Evolutionary conservation across 2,797 vertebrate species (phyloP).

Genomic region (Chloroceryle inda): DNA sequence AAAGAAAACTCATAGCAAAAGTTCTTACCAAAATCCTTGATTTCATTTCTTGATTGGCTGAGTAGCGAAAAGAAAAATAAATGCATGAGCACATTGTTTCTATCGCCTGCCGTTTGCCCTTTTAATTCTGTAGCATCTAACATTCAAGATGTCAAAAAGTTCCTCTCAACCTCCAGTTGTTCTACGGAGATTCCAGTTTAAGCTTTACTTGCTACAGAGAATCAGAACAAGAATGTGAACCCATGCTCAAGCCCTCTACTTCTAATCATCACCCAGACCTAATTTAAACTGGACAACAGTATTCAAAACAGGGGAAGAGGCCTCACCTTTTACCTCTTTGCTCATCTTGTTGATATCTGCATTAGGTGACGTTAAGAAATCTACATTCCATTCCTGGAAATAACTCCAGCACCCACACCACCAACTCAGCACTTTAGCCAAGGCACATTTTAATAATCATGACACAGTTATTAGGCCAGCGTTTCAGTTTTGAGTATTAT

Average conservation of each 20-base stretch:
- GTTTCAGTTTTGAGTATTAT: neutral
- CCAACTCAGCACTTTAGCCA: neutral
- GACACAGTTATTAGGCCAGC: neutral
- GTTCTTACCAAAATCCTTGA: conserved; percentile 93
- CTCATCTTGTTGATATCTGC: conserved; percentile 91
- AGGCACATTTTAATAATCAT: neutral
- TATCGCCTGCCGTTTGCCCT: neutral
- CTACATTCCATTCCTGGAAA: neutral
- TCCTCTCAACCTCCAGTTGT: neutral
- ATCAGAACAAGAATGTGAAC: rapidly evolving
- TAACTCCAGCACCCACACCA: neutral
- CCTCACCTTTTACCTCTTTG: conserved; percentile 91
- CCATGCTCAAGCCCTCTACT: neutral
- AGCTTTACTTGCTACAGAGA: neutral
- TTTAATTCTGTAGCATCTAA: neutral
- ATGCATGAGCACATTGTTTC: neutral
- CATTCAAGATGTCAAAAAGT: neutral
- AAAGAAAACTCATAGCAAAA: neutral
- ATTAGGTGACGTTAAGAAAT: conserved; percentile 71
- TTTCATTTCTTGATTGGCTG: conserved; percentile 93
- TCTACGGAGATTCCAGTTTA: neutral
- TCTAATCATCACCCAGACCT: neutral
- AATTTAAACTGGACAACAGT: neutral
- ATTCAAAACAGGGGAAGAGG: neutral
- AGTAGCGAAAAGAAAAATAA: conserved; percentile 40